Evolutionary conservation across 1,140 invertebrate genomes (phyloP), one percentile per base, ranked within the genome.

Genomic region (Orchesella cincta): DNA sequence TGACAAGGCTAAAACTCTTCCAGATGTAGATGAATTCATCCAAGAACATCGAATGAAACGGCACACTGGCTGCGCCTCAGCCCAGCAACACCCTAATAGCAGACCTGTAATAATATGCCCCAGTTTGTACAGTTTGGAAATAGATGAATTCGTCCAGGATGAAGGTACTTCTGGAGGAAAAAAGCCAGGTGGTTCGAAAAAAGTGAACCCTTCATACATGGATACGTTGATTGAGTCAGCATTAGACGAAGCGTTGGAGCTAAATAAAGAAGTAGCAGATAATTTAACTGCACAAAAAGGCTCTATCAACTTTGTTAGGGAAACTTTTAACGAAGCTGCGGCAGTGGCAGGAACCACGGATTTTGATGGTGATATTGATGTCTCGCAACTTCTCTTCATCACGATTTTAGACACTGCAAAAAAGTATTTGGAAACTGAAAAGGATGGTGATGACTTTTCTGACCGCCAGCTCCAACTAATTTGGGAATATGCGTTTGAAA

Each of bases 351-450:
- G 31, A 54, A 36, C 14, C 1, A 36, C 76, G 1, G 70, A 73
- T 28, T 23, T 51, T 5, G 35, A 33, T n/a, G 29, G 31, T 12
- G n/a, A 67, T 0, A 52, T 18, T 26, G 72, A 76, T 31, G 29
- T 71, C 12, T 39, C 34, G 14, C 78, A 79, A 35, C 23, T 79
- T 5, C 26, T 79, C 2, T 28, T 79, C 12, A 74, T 74, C 46
- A 39, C 73, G 1, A 71, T 76, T 70, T 52, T 74, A 23, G 54
- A 57, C 12, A 57, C 12, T 57, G 54, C 54, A 23, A 57, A 26
- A 57, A 57, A 26, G 23, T 57, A 18, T 57, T 57, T 57, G n/a
- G 8, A 57, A 57, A 8, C 26, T 8, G 54, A 57, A 26, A 23
- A 8, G 23, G 54, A 57, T 8, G 26, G 54, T 23, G 26, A 57